Base-by-base conservation (phyloP, 37 sponge, comb jelly and placozoan genomes). In the Eunapius fragilis region DNA sequence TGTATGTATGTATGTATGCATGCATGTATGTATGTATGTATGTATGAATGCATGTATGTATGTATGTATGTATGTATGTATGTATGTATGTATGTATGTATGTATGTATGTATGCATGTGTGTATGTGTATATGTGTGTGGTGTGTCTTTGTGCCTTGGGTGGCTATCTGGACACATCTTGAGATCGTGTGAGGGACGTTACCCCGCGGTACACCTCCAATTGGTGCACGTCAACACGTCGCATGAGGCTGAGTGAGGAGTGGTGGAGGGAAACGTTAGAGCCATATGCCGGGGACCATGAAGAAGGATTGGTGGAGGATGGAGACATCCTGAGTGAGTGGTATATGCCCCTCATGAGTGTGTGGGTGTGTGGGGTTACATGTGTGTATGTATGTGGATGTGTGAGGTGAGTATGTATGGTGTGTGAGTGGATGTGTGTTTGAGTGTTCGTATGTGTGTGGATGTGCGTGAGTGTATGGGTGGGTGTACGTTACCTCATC, bases 251-350 rank as follows among this genome's bases (percentile, higher is more conserved):
- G 67, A 73, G 80, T 38, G 84, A 78, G 25, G 77, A 58, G 2
- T 96, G 96, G 96, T 94, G 94, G 94, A 70, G 19, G 27, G 87
- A 85, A 37, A 82, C 89, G 12, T 77, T 96, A 33, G 31, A 30
- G 45, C 89, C 89, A 25, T 88, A 69, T 71, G 34, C 67, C 2
- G 78, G 72, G 48, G 30, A 24, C 17, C 31, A 67, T 0, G 76
- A 82, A 24, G 92, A 85, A 48, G 72, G 32, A 14, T 75, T 88
- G 73, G 76, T 33, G 45, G 95, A 94, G 28, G 82, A 88, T 14
- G 87, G 88, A n/a, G 94, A 90, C 58, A 87, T 93, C 26, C 25
- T 45, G 11, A 48, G 87, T 86, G 70, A 89, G 85, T 41, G 22
- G 25, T 37, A 10, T 72, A 72, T 4, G 9, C 9, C 9, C 7